Base-by-base conservation (phyloP, 2,888 invertebrate species). In the Ochropacha duplaris region DNA sequence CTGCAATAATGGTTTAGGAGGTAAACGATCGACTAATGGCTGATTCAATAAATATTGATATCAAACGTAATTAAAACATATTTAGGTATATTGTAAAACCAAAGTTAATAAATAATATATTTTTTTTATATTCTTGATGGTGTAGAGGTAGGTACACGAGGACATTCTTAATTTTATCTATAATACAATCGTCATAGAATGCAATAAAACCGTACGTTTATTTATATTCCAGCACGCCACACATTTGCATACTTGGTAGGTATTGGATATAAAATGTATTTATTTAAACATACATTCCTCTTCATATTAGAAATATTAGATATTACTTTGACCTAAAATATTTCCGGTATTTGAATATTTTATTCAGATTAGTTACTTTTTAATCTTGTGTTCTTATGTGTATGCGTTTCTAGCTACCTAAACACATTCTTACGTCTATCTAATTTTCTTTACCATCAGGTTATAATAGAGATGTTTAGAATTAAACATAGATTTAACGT, bases 321-420 rank as follows among this genome's bases (percentile, higher is more conserved):
- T 44, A 44, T 44, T 44, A 44, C 44, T 44, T 44, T 44, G 44
- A 44, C 44, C 44, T 44, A 19, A 44, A 44, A 44, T 44, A 44
- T 44, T 44, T 44, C 16, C 19, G 44, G 44, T 44, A 44, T 44
- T 19, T 44, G 16, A 5, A 31, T 31, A 31, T 31, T 12, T 9
- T 6, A 44, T 44, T 9, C 0, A 44, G 19, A 19, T 6, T 44
- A 0, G 9, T 44, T 19, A 8, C 19, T 44, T 16, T 31, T 11
- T 31, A 3, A 12, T 24, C 24, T 24, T 2, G 5, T 24, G 24
- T 36, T 14, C 36, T 14, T 12, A 14, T 36, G 36, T 36, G 36
- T 12, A 11, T n/a, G 36, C 14, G 14, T 36, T 36, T 36, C n/a
- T n/a, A n/a, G n/a, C n/a, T n/a, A n/a, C n/a, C n/a, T n/a, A n/a